Conservation (phyloP, 2,888 invertebrate genomes). For the Chironomus tentans region DNA sequence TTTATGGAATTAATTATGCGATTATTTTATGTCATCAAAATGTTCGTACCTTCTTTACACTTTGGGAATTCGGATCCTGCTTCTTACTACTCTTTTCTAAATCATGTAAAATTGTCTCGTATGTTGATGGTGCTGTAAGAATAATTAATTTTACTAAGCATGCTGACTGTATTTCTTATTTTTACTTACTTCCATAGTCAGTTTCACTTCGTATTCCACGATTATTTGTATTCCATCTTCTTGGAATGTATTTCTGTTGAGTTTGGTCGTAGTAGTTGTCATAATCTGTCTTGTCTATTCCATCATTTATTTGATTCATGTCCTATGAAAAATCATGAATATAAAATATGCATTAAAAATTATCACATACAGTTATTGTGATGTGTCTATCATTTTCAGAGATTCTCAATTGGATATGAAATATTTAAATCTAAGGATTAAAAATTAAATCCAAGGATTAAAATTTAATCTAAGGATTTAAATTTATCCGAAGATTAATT, state of each 20-base stretch:
- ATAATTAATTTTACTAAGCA: background rate
- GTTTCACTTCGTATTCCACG: conserved; percentile 40
- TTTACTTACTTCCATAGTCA: conserved; percentile 25
- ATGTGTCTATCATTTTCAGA: no score
- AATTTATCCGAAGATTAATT: no score
- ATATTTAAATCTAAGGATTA: no score
- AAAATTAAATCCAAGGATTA: no score
- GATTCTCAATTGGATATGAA: no score
- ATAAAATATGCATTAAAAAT: no score
- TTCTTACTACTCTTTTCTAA: conserved; percentile 3
- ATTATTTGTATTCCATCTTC: conserved; percentile 39
- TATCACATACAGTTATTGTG: no score
- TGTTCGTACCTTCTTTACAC: conserved; percentile 4
- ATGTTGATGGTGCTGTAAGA: conserved; percentile 17
- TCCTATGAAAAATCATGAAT: background rate
- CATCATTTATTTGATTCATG: background rate
- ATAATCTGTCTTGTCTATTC: conserved; percentile 34
- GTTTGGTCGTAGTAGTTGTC: conserved; percentile 36
- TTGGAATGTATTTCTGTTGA: conserved; percentile 33
- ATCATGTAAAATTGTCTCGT: conserved; percentile 7
- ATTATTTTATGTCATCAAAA: background rate
- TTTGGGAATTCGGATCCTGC: conserved; percentile 3
- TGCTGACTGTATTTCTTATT: background rate
- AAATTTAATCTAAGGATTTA: background rate
- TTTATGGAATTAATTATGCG: background rate